Evolutionary conservation across 2,797 vertebrate genomes (phyloP), one percentile per base, ranked within the genome.

Genomic region (Anguilla pacifica): DNA sequence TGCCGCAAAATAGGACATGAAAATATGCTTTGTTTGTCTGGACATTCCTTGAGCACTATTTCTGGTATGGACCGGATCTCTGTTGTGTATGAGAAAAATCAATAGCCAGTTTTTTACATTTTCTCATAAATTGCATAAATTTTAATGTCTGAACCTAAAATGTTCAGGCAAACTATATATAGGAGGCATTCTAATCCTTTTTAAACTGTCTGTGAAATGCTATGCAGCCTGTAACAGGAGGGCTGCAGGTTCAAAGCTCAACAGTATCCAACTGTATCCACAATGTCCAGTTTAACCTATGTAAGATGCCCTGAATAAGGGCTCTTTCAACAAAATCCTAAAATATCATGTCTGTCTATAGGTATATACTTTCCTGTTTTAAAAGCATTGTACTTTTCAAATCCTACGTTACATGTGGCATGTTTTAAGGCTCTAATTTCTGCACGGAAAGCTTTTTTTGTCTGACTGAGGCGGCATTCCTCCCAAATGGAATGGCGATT

Each of bases 1-100:
- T 79, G 67, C 22, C 86, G 46, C 6, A 83, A 83, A 31, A 67
- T 35, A 6, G 39, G 57, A 53, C n/a, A 17, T 59, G 28, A 31
- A 85, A 59, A 67, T 51, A 87, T 64, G 46, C 2, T 17, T 81
- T 83, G 46, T 22, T 25, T 86, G 85, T 39, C 51, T 55, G 81
- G 25, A 55, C 25, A 53, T 49, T 83, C 46, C n/a, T 83, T 51
- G 10, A 83, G 81, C 22, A 83, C 51, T 53, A 53, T 49, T n/a
- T 83, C 49, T 55, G 22, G 25, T 83, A 83, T 25, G 4, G 81
- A 83, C 81, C 46, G 53, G n/a, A 51, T 10, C 46, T 83, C n/a
- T 53, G 39, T 25, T 53, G 77, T 53, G 25, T 39, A 53, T 53
- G 61, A 83, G 31, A 51, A 35, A 83, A 61, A 9, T n/a, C 79